phyloP scores from a whole-genome alignment of 2,113 vertebrate species.

The Eurypyga helias region DNA sequence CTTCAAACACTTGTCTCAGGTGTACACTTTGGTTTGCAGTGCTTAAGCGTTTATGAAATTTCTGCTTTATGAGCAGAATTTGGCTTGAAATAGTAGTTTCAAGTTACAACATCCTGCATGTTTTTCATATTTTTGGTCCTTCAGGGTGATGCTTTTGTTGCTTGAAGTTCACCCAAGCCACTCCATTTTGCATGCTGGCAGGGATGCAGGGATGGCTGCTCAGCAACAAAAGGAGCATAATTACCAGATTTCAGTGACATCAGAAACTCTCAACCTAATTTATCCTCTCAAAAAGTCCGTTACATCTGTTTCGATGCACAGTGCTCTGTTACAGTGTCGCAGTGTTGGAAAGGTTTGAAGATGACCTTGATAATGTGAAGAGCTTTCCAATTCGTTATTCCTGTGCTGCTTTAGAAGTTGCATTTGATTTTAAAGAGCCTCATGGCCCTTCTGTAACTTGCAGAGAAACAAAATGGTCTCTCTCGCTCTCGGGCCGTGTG shows the following conservation, averaged over 20 bases:
- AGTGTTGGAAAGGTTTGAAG: neutral
- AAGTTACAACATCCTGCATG: neutral
- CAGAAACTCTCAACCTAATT: neutral
- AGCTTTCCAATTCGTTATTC: neutral
- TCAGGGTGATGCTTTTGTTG: neutral
- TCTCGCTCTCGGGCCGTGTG: fast-evolving
- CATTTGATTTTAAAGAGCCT: neutral
- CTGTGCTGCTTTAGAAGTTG: neutral
- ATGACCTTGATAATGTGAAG: neutral
- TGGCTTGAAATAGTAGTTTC: neutral
- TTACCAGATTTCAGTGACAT: neutral
- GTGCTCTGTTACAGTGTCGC: neutral
- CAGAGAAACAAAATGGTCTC: neutral
- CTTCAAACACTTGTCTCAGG: neutral
- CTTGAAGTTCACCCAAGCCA: neutral
- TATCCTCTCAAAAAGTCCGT: neutral
- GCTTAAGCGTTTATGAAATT: neutral
- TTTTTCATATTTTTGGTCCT: neutral
- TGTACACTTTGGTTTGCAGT: neutral
- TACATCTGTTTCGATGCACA: neutral
- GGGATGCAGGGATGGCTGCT: neutral
- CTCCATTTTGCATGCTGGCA: neutral
- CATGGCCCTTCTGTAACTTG: neutral
- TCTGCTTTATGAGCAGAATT: neutral
- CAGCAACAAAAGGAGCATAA: neutral